These are phyloP conservation scores for Thymelicus sylvestris DNA, from an alignment of 2,888 invertebrate genomes.

Conservation along the genomic window DNA sequence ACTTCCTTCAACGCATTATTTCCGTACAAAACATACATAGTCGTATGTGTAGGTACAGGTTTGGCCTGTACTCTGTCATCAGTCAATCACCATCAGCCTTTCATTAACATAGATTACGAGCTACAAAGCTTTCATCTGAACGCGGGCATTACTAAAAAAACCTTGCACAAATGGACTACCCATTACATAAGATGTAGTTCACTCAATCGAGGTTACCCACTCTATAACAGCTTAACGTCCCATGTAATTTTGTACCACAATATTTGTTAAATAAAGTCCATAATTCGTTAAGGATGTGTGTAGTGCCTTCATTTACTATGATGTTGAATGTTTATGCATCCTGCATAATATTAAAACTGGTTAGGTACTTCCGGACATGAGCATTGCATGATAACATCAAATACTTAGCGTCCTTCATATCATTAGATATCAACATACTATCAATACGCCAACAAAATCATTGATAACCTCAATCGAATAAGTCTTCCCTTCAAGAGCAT, in stretches of 20 bases:
- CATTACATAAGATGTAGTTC: slow-evolving; percentile 57
- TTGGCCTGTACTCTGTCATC: too few relatives aligned
- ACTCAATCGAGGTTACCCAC: slow-evolving; percentile 54
- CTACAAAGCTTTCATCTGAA: slow-evolving; percentile 42
- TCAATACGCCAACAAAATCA: too few relatives aligned
- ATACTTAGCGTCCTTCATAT: not conserved
- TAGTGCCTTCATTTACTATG: slow-evolving; percentile 22
- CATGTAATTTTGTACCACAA: slow-evolving; percentile 1
- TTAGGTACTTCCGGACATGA: slow-evolving; percentile 25
- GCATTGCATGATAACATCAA: not conserved
- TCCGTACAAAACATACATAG: too few relatives aligned
- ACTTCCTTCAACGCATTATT: too few relatives aligned
- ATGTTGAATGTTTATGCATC: slow-evolving; percentile 32
- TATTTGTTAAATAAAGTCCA: not conserved
- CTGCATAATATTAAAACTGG: slow-evolving; percentile 21
- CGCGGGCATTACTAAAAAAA: slow-evolving; percentile 40
- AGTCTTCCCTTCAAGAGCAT: too few relatives aligned
- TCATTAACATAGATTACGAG: slow-evolving; percentile 14
- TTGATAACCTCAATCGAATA: too few relatives aligned
- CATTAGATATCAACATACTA: too few relatives aligned
- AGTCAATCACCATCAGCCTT: too few relatives aligned
- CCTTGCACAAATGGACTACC: slow-evolving; percentile 39
- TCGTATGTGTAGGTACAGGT: too few relatives aligned
- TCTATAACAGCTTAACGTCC: slow-evolving; percentile 2
- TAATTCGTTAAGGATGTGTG: not conserved